A percentile compares a stretch with the other conserved stretches of the same genome.
Conservation (phyloP, 2,113 vertebrate genomes). For the Nansenia antarctica region DNA sequence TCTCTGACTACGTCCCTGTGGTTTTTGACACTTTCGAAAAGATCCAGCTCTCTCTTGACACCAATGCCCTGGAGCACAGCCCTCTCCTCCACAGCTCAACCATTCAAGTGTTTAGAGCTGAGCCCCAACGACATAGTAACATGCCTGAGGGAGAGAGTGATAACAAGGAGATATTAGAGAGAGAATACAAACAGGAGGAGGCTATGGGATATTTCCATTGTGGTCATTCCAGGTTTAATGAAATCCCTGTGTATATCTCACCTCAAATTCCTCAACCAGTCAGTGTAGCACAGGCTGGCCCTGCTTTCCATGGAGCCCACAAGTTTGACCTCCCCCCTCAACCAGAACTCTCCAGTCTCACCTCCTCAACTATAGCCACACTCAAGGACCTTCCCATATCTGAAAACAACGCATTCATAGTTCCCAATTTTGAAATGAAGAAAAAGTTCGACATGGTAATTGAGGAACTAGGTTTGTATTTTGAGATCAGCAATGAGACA, state of each 20-base stretch:
- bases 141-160: constrained; percentile 26
- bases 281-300: constrained; percentile 19
- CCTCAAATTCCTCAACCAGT: constrained; percentile 10
- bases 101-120: constrained; percentile 27
- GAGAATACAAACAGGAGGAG: constrained; percentile 5
- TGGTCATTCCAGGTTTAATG: background rate
- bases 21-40: constrained; percentile 76
- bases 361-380: background rate
- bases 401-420: constrained; percentile 54
- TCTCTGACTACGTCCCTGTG: constrained; percentile 11
- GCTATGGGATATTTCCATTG: constrained; percentile 14
- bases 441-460: constrained; percentile 81
- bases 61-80: constrained; percentile 53
- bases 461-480: constrained; percentile 80
- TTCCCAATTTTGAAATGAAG: constrained; percentile 76
- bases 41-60: constrained; percentile 64
- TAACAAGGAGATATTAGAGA: constrained; percentile 1
- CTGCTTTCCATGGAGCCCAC: constrained; percentile 5
- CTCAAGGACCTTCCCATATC: too few relatives aligned
- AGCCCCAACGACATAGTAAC: constrained; percentile 14
- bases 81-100: constrained; percentile 47
- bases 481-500: constrained; percentile 72
- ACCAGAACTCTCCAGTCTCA: constrained; percentile 1
- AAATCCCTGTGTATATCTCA: constrained; percentile 18
- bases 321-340: constrained; percentile 15